Evolutionary conservation across 2,888 invertebrate species (phyloP).

Genomic region (Maniola hyperantus): DNA sequence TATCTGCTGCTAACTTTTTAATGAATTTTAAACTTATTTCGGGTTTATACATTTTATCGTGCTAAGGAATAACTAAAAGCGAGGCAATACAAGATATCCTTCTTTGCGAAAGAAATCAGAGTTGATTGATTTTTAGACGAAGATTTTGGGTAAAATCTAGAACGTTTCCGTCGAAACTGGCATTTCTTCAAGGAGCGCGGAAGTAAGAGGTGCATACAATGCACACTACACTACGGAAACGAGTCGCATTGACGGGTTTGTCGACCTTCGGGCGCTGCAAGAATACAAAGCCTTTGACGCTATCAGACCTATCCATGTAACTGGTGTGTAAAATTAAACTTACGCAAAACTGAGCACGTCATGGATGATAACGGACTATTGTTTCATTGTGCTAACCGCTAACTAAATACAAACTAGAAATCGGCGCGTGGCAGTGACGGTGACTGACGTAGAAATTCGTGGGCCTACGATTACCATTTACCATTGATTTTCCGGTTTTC

Average conservation of each 20-base stretch:
- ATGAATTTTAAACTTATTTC: no score
- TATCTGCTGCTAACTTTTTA: no score
- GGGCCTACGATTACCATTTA: neutral
- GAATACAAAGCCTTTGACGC: slow-evolving; percentile 28
- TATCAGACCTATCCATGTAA: slow-evolving; percentile 21
- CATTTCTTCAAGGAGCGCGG: slow-evolving; percentile 36
- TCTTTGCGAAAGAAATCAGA: neutral
- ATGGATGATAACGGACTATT: slow-evolving; percentile 18
- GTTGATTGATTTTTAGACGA: neutral
- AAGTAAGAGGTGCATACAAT: slow-evolving; percentile 41
- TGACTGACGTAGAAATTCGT: slow-evolving; percentile 4
- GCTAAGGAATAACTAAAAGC: no score
- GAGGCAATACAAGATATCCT: no score
- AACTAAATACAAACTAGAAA: neutral
- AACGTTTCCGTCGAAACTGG: neutral
- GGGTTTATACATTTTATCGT: no score
- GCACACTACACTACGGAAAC: slow-evolving; percentile 45
- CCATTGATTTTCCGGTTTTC: neutral
- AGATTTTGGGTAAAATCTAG: neutral
- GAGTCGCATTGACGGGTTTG: slow-evolving; percentile 46
- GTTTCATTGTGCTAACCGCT: slow-evolving; percentile 17
- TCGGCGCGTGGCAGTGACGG: neutral
- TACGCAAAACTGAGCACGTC: slow-evolving; percentile 14
- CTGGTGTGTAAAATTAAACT: slow-evolving; percentile 14
- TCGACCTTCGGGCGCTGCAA: slow-evolving; percentile 46